These are phyloP conservation scores for Sebastes wilsoni DNA, from an alignment of 2,797 vertebrate genomes.

Conservation along the genomic window DNA sequence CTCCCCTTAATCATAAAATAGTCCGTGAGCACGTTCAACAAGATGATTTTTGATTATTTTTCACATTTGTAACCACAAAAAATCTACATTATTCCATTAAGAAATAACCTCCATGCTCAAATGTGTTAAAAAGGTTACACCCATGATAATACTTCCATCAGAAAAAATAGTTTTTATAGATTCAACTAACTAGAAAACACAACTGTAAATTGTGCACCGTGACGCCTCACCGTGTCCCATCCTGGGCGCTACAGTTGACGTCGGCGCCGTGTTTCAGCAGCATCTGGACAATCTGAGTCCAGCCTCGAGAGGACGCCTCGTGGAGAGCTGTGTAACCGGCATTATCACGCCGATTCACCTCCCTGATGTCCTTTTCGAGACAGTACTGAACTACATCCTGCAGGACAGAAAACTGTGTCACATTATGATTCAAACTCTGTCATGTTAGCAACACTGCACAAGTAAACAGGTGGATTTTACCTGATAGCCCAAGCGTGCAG, in stretches of 20 bases:
- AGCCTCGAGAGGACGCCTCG: slow-evolving; percentile 94
- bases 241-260: slow-evolving; percentile 97
- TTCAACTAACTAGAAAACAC: not conserved
- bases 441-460: not conserved
- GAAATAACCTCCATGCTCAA: not conserved
- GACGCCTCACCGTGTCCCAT: slow-evolving; percentile 91
- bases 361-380: slow-evolving; percentile 93
- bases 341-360: slow-evolving; percentile 96
- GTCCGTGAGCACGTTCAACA: not conserved
- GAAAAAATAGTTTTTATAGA: not conserved
- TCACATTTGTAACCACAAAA: not conserved
- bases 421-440: not conserved
- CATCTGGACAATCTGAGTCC: slow-evolving; percentile 94
- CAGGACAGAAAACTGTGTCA: not conserved
- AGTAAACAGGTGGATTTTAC: slow-evolving; percentile 67
- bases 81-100: not conserved
- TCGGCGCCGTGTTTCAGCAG: slow-evolving; percentile 94
- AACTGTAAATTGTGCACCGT: not conserved
- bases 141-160: not conserved
- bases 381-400: slow-evolving; percentile 98
- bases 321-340: slow-evolving; percentile 98
- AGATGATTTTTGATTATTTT: not conserved
- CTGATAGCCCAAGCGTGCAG: slow-evolving; percentile 95
- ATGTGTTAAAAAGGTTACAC: not conserved
- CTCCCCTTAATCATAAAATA: too few species aligned